Evolutionary conservation across 2,113 vertebrate species (phyloP).

Genomic region (Eptatretus burgeri): DNA sequence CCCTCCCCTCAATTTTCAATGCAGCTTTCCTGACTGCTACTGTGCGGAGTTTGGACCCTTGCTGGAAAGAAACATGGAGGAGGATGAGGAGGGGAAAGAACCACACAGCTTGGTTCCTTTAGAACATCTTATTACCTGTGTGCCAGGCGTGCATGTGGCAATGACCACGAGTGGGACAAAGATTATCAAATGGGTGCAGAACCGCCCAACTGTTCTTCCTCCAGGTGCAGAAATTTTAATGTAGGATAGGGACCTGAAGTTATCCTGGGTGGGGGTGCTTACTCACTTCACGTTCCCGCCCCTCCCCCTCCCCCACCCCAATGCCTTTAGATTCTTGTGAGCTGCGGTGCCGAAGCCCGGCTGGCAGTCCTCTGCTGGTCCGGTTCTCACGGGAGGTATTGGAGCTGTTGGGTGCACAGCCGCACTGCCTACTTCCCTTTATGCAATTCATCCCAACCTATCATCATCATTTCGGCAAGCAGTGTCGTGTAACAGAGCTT

Average conservation of each 20-base stretch:
- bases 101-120: conserved; percentile 23
- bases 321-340: too few relatives aligned
- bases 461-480: conserved; percentile 89
- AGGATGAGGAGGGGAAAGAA: conserved; percentile 23
- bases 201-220: conserved; percentile 55
- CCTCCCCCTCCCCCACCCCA: too few relatives aligned
- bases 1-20: background rate
- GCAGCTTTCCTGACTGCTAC: conserved; percentile 75
- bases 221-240: conserved; percentile 21
- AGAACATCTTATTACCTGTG: conserved; percentile 71
- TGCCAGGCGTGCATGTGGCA: conserved; percentile 63
- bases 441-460: conserved; percentile 77
- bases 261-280: background rate
- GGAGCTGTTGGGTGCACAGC: conserved; percentile 60
- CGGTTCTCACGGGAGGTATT: conserved; percentile 85
- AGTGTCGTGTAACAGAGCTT: conserved; percentile 80
- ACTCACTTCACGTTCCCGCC: too few relatives aligned
- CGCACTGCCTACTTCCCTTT: conserved; percentile 43
- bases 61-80: conserved; percentile 16
- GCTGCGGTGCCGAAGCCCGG: conserved; percentile 52
- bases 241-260: background rate
- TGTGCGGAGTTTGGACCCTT: conserved; percentile 40
- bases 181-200: conserved; percentile 89
- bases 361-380: conserved; percentile 81
- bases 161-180: conserved; percentile 79